Conservation (phyloP, 2,797 vertebrate species). For the Hipposideros larvatus region DNA sequence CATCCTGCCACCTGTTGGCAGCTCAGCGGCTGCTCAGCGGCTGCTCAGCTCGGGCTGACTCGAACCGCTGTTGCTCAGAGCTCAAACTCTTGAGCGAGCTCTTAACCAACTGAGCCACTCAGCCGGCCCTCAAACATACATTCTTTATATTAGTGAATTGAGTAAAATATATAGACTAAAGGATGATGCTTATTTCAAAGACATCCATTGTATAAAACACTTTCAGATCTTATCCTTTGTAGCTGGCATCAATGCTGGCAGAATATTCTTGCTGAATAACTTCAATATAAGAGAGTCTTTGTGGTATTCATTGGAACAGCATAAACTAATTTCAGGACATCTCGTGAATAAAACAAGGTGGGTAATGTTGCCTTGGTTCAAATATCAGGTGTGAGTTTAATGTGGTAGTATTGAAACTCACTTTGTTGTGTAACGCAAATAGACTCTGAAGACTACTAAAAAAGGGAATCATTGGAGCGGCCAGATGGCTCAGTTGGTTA, state of each 20-base stretch:
- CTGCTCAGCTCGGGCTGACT: too few relatives aligned
- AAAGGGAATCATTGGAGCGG: not conserved
- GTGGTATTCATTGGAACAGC: not conserved
- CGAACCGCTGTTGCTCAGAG: too few relatives aligned
- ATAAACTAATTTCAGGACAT: not conserved
- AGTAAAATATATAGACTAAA: not conserved
- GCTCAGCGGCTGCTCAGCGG: too few relatives aligned
- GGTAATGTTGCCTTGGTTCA: not conserved
- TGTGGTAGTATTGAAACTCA: not conserved
- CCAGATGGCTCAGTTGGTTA: too few relatives aligned
- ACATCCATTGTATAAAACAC: not conserved
- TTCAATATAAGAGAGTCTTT: constrained; percentile 12
- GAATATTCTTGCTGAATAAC: not conserved
- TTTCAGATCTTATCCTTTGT: not conserved
- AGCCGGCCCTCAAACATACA: too few relatives aligned
- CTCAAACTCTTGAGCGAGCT: too few relatives aligned
- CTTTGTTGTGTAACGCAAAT: not conserved
- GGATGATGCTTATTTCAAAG: constrained; percentile 24
- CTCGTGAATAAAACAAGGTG: not conserved
- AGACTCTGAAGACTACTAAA: not conserved
- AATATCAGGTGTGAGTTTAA: not conserved
- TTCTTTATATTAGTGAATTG: constrained; percentile 4
- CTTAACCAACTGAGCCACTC: too few relatives aligned
- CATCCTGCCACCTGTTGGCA: too few relatives aligned
- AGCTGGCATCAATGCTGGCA: not conserved